Evolutionary conservation across 2,113 vertebrate genomes (phyloP).

Genomic region (Ctenodactylus gundi): DNA sequence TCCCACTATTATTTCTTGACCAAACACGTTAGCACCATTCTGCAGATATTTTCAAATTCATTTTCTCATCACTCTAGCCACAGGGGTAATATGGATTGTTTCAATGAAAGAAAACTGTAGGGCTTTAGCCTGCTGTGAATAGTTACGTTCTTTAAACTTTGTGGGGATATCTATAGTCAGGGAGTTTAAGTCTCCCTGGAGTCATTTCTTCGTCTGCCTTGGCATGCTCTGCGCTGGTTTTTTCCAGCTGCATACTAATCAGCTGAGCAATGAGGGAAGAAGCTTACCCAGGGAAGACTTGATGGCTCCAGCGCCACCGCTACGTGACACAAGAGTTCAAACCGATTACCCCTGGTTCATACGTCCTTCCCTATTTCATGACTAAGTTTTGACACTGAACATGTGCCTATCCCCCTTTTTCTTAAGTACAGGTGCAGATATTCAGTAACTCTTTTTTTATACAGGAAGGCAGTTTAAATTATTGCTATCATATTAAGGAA

Average conservation of each 20-base stretch:
- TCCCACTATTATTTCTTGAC: conserved; percentile 16
- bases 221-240: conserved; percentile 44
- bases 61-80: conserved; percentile 48
- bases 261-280: conserved; percentile 2
- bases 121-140: conserved; percentile 39
- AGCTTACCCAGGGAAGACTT: conserved; percentile 6
- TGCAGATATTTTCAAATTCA: conserved; percentile 54
- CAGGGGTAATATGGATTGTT: conserved; percentile 56
- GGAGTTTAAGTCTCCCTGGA: conserved; percentile 63
- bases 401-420: neutral
- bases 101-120: conserved; percentile 44
- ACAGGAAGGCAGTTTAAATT: conserved; percentile 67
- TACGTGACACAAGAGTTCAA: neutral
- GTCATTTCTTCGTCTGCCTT: conserved; percentile 21
- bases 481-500: conserved; percentile 31
- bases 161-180: conserved; percentile 33
- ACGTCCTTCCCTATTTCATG: conserved; percentile 6
- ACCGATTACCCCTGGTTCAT: conserved; percentile 41
- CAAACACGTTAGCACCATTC: conserved; percentile 19
- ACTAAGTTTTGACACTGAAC: conserved; percentile 66
- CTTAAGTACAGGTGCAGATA: neutral
- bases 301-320: neutral
- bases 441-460: conserved; percentile 57
- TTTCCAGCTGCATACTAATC: conserved; percentile 64
- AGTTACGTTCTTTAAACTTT: conserved; percentile 45